Evolutionary conservation across 2,888 invertebrate species (phyloP), one percentile per base, ranked within the genome.

Genomic region (Drosophila longiperda): DNA sequence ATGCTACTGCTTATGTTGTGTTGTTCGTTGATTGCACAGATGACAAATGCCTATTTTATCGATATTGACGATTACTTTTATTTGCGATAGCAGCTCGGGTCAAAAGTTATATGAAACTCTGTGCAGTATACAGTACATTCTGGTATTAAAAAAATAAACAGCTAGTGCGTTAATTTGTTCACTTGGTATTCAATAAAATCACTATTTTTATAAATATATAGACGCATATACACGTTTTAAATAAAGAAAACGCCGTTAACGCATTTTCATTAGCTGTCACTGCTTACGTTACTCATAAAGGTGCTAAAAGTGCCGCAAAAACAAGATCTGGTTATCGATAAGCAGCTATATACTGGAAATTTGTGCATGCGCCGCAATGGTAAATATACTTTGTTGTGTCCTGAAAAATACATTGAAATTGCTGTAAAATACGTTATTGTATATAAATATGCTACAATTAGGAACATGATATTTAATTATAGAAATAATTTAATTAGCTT

Each of bases 1-100:
- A 69, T 38, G 69, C 49, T 12, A 64, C 66, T 36, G 64, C 59
- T 34, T 60, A 67, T 76, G 58, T 78, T 78, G 66, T 73, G 59
- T 80, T 68, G 53, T 69, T 32, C 61, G 54, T 45, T 80, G 77
- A 72, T 72, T 78, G 78, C 78, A 80, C 78, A 80, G 71, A 80
- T 78, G 80, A 80, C 67, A 76, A 78, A 78, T 80, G 72, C 59
- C 38, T 23, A 2, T 26, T 8, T 0, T 73, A 78, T 77, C 74
- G 78, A 77, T 78, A 64, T 20, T 38, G 8, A 40, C 67, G 64
- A 76, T 76, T 73, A 57, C 50, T 65, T 78, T 64, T 65, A 78
- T 78, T 61, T 59, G 36, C 74, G 36, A 58, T 62, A 34, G 59
- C 42, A 23, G 29, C n/a, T n/a, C 26, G 11, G 5, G 9, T 33